These are phyloP conservation scores for Eriosoma lanigerum DNA, from an alignment of 1,140 invertebrate genomes.

Conservation along the genomic window DNA sequence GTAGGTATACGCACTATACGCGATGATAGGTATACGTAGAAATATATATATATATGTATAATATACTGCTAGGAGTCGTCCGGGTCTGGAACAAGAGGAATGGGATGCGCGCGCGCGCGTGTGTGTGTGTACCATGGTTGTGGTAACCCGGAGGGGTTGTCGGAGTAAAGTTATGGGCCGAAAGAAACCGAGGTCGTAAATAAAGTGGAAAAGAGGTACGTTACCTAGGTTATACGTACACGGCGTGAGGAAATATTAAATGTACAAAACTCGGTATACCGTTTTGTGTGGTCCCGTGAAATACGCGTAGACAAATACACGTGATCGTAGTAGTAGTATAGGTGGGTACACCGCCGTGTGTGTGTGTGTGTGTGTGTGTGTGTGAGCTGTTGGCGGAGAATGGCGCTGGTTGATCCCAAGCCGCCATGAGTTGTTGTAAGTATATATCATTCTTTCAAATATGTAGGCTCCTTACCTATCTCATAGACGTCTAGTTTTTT, in stretches of 20 bases:
- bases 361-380: too few relatives aligned
- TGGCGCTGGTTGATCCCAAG: conserved; percentile 37
- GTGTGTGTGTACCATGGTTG: too few relatives aligned
- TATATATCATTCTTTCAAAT: conserved; percentile 36
- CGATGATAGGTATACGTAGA: too few relatives aligned
- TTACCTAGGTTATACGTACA: not conserved
- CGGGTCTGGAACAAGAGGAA: too few relatives aligned
- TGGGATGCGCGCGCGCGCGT: too few relatives aligned
- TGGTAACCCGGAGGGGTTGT: not conserved
- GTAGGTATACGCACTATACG: too few relatives aligned
- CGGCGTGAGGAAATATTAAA: conserved; percentile 31
- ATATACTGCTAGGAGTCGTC: too few relatives aligned
- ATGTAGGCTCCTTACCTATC: not conserved
- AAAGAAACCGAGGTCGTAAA: conserved; percentile 30
- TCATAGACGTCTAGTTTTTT: conserved; percentile 17
- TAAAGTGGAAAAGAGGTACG: conserved; percentile 11
- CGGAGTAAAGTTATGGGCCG: conserved; percentile 23
- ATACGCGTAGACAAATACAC: conserved; percentile 40
- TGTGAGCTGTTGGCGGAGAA: too few relatives aligned
- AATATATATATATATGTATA: too few relatives aligned
- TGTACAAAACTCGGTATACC: not conserved
- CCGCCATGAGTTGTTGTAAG: conserved; percentile 16
- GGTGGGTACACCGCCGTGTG: not conserved
- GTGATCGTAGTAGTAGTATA: too few relatives aligned
- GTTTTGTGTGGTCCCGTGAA: not conserved